A percentile compares a stretch with the other conserved stretches of the same genome.
Evolutionary conservation across 2,888 invertebrate genomes (phyloP).

Genomic region (Morpho helenor): DNA sequence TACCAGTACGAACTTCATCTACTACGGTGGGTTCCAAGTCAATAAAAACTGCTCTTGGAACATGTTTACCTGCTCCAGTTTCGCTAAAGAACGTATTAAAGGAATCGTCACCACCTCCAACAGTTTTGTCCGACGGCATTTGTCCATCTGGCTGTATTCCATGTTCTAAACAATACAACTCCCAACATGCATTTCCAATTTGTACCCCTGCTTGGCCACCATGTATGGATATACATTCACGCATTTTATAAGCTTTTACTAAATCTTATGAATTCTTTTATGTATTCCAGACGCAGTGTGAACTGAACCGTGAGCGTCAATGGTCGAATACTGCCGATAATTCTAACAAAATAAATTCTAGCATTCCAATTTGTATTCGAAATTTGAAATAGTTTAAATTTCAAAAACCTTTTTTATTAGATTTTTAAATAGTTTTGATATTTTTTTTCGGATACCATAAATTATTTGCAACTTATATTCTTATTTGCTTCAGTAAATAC

Average conservation of each 20-base stretch:
- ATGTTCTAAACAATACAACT: conserved; percentile 89
- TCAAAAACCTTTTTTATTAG: too few species aligned
- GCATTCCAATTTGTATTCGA: too few species aligned
- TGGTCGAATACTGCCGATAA: too few species aligned
- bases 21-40: conserved; percentile 98
- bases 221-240: conserved; percentile 74
- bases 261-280: conserved; percentile 10
- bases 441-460: too few species aligned
- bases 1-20: conserved; percentile 94
- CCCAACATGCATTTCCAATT: conserved; percentile 93
- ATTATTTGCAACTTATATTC: too few species aligned
- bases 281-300: too few species aligned
- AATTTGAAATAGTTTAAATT: too few species aligned
- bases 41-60: conserved; percentile 95
- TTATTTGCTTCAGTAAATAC: too few species aligned
- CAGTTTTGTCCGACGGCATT: conserved; percentile 90
- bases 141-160: conserved; percentile 91
- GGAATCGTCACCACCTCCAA: conserved; percentile 94
- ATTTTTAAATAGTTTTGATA: too few species aligned
- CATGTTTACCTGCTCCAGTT: conserved; percentile 97
- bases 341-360: too few species aligned
- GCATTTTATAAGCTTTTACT: conserved; percentile 39
- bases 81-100: conserved; percentile 97
- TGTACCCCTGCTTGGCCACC: conserved; percentile 84
- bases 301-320: too few species aligned